Evolutionary conservation across 92 coral and sea anemone species (phyloP).

Genomic region (Bergia sp.): DNA sequence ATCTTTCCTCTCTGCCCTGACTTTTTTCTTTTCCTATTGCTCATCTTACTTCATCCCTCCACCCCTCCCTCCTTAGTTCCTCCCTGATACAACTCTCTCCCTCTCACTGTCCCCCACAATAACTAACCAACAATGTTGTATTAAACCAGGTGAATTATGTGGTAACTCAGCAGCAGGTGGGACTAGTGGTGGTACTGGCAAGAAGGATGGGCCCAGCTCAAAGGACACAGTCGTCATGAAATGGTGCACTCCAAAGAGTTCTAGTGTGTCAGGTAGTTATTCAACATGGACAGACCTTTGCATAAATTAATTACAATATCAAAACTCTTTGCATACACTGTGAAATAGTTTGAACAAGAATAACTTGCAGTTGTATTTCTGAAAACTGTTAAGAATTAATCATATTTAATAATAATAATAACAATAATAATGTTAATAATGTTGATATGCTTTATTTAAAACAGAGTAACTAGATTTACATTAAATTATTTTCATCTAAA

Average conservation of each 20-base stretch:
- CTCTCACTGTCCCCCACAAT: neutral
- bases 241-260: constrained; percentile 97
- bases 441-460: too few species aligned
- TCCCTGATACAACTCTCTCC: neutral
- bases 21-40: too few species aligned
- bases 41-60: neutral
- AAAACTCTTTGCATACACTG: neutral
- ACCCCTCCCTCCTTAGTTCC: neutral
- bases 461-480: too few species aligned
- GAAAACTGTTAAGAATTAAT: too few species aligned
- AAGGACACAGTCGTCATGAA: constrained; percentile 89
- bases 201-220: constrained; percentile 57
- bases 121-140: neutral
- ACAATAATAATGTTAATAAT: too few species aligned
- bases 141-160: constrained; percentile 32
- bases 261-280: constrained; percentile 68
- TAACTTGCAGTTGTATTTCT: too few species aligned
- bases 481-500: too few species aligned
- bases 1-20: too few species aligned
- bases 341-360: too few species aligned
- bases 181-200: constrained; percentile 51
- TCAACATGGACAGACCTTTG: neutral
- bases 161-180: constrained; percentile 27
- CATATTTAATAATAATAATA: too few species aligned
- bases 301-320: neutral